These are phyloP conservation scores for Acronicta alni DNA, from an alignment of 2,888 invertebrate genomes.

Conservation along the genomic window DNA sequence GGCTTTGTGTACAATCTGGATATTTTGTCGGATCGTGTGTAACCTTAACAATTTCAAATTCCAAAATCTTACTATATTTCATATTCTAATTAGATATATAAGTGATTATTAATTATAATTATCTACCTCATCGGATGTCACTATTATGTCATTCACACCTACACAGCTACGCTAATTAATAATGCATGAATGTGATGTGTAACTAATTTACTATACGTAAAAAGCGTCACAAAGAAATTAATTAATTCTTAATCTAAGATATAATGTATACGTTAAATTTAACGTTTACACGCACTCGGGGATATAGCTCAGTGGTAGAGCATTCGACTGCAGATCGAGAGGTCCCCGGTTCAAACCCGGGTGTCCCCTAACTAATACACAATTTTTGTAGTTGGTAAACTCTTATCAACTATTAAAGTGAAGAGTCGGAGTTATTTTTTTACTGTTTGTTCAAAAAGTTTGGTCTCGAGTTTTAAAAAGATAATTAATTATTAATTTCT, in stretches of 20 bases:
- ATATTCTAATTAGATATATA: too few relatives aligned
- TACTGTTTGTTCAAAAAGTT: too few relatives aligned
- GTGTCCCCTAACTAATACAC: conserved; percentile 70
- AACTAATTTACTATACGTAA: not conserved
- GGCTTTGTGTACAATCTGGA: not conserved
- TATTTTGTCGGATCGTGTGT: too few relatives aligned
- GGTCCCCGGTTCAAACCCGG: conserved; percentile 85
- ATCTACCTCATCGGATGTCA: too few relatives aligned
- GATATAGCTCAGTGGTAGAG: conserved; percentile 85
- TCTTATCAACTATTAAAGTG: too few relatives aligned
- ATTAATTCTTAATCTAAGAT: not conserved
- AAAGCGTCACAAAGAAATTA: not conserved
- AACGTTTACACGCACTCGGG: conserved; percentile 46
- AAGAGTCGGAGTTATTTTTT: too few relatives aligned
- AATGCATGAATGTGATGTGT: not conserved
- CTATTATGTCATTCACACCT: not conserved
- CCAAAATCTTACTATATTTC: too few relatives aligned
- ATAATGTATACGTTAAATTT: conserved; percentile 11
- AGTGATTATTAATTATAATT: too few relatives aligned
- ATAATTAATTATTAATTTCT: too few relatives aligned
- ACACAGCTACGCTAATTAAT: not conserved
- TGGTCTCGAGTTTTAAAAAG: too few relatives aligned
- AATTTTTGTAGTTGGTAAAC: conserved; percentile 17
- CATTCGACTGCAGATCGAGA: conserved; percentile 84
- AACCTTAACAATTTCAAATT: too few relatives aligned